Base-by-base conservation (phyloP, 2,113 vertebrate genomes). In the Hippopotamus amphibius region DNA sequence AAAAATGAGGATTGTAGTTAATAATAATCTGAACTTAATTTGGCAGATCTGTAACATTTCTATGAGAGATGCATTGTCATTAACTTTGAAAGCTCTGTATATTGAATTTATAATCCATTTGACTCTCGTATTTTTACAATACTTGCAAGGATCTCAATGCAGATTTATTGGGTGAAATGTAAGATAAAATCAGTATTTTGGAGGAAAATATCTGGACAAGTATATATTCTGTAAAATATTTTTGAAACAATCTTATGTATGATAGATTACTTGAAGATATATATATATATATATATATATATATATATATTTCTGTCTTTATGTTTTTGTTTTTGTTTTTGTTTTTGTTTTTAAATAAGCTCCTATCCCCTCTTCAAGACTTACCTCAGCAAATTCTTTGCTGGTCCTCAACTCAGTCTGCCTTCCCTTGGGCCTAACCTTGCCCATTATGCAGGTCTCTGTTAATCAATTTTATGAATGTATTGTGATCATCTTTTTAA, bases 141-240 rank as follows among this genome's bases (percentile, higher is more conserved):
- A 37, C 24, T 89, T 93, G 48, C 11, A 8, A 59, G 22, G 65
- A 90, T 61, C 46, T 93, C 65, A 59, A 66, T 16, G 13, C 61
- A 69, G 7, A 26, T 61, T 90, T 81, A 65, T 80, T 81, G 17
- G 41, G 26, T 55, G 30, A 86, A 90, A 90, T 74, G 17, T 66
- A 82, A 92, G 57, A 63, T 80, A 77, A 88, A 90, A 71, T 91
- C 53, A 88, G 37, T 43, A 33, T 77, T 97, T 76, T 87, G 57
- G 30, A 61, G 46, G 30, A 2, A 71, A 71, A 30, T 83, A 93
- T 28, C 66, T 63, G 43, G 24, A 48, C 14, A 80, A 65, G 21
- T 55, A 43, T 46, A 6, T 84, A 57, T 68, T 93, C 79, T 89
- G 92, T 59, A 79, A 83, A 94, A 48, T 61, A 66, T 55, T 41